Base-by-base conservation (phyloP, 1,140 invertebrate genomes). In the Sminthurinus signatus region DNA sequence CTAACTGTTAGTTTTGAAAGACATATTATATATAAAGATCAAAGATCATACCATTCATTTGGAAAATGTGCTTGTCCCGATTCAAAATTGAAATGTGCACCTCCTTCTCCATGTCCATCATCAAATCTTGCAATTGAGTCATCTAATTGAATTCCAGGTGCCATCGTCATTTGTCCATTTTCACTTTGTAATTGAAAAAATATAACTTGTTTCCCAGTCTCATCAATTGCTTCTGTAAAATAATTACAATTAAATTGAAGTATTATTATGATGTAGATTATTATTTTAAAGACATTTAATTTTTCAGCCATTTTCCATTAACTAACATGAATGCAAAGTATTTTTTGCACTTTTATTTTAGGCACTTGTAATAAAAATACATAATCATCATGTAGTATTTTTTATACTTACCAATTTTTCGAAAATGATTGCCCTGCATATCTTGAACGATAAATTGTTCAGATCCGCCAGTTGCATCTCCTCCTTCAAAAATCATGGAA, bases 391-490 rank as follows among this genome's bases (percentile, higher is more conserved):
- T n/a, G n/a, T n/a, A n/a, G n/a, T n/a, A n/a, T n/a, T n/a, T n/a
- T n/a, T n/a, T n/a, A n/a, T n/a, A n/a, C n/a, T n/a, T n/a, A n/a
- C 64, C 69, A 10, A 72, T 60, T 50, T 58, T 64, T 28, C 61
- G 31, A 21, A 67, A 72, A 21, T 64, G 51, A 52, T 67, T 69
- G 44, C 67, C 67, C 28, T 69, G 67, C 15, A 69, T 62, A 57
- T 72, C 70, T 59, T 69, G 67, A 25, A 72, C 67, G 46, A 72
- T 69, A 39, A 63, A 69, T 14, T 54, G 59, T 2, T 57, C 66
- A 2, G 60, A 27, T 1, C 42, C 36, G 15, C 48, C 57, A 0
- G 51, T 48, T 1, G 44, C 25, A 43, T 66, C 66, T 3, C 59
- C 60, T 2, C 58, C 58, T 21, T 60, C 61, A 19, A 65, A 59